phyloP scores from a whole-genome alignment of 2,113 vertebrate species.

The Dicerorhinus sumatrensis region DNA sequence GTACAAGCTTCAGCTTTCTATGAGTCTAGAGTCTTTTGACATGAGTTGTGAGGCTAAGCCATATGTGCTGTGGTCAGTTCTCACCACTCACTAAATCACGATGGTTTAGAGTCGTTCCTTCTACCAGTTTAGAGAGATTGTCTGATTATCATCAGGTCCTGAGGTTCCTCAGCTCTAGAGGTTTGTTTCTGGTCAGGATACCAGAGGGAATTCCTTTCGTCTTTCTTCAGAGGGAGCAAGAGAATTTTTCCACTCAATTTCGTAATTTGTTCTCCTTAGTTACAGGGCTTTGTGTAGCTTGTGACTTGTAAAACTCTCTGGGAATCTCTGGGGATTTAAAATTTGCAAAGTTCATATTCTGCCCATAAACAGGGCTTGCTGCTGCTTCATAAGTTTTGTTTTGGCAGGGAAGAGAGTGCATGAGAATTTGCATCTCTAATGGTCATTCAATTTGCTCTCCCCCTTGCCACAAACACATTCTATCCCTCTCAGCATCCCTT shows the following conservation, averaged over 20 bases:
- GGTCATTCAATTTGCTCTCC: neutral
- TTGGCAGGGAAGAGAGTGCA: neutral
- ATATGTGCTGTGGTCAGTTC: fast-evolving
- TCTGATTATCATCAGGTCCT: neutral
- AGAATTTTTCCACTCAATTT: constrained; percentile 53
- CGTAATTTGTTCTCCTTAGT: constrained; percentile 71
- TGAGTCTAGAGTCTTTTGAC: neutral
- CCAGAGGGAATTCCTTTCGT: neutral
- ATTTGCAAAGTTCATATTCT: neutral
- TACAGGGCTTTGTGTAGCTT: neutral
- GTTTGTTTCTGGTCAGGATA: constrained; percentile 38
- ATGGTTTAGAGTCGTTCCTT: neutral
- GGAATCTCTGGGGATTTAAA: neutral
- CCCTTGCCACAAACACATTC: neutral
- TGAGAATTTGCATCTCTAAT: neutral
- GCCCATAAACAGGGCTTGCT: neutral
- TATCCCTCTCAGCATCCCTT: neutral
- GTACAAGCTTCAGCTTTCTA: neutral
- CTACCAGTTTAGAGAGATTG: neutral
- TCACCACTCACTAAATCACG: neutral
- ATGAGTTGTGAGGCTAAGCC: neutral
- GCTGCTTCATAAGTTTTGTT: neutral
- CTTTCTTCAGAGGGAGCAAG: constrained; percentile 29
- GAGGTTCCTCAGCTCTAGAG: neutral
- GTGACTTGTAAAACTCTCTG: neutral